A percentile compares a stretch with the other conserved stretches of the same genome.
Evolutionary conservation across 2,113 vertebrate genomes (phyloP).

Genomic region (Scomber colias): DNA sequence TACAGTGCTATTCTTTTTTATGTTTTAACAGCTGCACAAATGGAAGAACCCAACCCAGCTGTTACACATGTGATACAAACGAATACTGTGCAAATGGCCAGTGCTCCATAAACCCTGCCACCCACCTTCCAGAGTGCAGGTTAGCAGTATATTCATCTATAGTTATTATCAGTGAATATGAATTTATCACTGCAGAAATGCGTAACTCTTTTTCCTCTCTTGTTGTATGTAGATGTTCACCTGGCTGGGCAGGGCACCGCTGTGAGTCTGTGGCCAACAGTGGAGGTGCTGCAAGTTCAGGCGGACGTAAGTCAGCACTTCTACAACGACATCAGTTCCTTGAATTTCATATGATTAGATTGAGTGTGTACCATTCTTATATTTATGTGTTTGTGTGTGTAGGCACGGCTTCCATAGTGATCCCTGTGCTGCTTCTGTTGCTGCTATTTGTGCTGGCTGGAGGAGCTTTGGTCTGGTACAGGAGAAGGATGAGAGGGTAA

Average conservation of each 20-base stretch:
- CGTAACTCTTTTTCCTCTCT: background rate
- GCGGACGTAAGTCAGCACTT: conserved; percentile 64
- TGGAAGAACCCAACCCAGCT: conserved; percentile 89
- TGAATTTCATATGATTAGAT: background rate
- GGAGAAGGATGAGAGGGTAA: conserved; percentile 93
- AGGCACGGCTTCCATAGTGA: conserved; percentile 92
- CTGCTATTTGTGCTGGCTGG: conserved; percentile 86
- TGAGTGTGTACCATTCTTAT: background rate
- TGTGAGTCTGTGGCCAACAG: conserved; percentile 64
- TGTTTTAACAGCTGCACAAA: conserved; percentile 83
- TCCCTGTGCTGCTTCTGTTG: conserved; percentile 89
- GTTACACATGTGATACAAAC: conserved; percentile 89
- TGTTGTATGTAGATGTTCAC: conserved; percentile 70
- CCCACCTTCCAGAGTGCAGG: conserved; percentile 91
- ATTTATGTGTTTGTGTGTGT: conserved; percentile 37
- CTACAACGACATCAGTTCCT: background rate
- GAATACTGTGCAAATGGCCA: conserved; percentile 93
- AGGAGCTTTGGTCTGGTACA: conserved; percentile 92
- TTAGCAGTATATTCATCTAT: conserved; percentile 68
- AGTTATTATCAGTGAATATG: background rate
- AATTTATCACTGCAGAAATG: background rate
- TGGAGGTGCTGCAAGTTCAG: conserved; percentile 12
- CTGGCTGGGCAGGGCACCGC: conserved; percentile 78
- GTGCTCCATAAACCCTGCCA: conserved; percentile 88
- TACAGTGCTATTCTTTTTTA: background rate